Conservation (phyloP, 2,888 invertebrate genomes). For the Subacronicta megacephala region DNA sequence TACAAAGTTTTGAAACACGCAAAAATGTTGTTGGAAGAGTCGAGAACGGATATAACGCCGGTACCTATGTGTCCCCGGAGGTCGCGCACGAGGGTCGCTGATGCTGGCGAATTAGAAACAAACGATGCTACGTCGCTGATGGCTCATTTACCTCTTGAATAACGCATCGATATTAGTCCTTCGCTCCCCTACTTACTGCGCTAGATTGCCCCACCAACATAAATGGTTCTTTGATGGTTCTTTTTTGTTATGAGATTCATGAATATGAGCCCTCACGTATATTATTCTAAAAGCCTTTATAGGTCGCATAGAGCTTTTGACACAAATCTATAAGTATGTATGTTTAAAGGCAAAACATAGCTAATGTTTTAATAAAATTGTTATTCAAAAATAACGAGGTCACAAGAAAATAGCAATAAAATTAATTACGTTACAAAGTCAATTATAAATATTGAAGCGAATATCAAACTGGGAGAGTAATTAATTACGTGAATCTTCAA, state of each 20-base stretch:
- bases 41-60: constrained; percentile 59
- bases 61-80: constrained; percentile 69
- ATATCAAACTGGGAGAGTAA: constrained; percentile 63
- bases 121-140: constrained; percentile 82
- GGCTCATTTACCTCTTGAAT: constrained; percentile 87
- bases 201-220: constrained; percentile 44
- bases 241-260: constrained; percentile 37
- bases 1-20: constrained; percentile 41
- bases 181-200: constrained; percentile 54
- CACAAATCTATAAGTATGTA: too few relatives aligned
- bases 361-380: constrained; percentile 37
- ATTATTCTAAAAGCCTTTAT: not conserved
- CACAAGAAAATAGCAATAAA: constrained; percentile 54
- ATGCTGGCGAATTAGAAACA: constrained; percentile 85
- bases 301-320: not conserved
- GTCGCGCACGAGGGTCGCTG: constrained; percentile 68
- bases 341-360: too few relatives aligned
- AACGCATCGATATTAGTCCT: constrained; percentile 81
- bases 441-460: constrained; percentile 60
- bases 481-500: constrained; percentile 71
- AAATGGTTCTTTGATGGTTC: constrained; percentile 50
- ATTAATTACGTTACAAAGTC: constrained; percentile 56
- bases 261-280: not conserved
- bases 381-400: constrained; percentile 42
- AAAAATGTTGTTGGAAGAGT: constrained; percentile 54